Evolutionary conservation across 1,140 invertebrate genomes (phyloP), one percentile per base, ranked within the genome.

Genomic region (Trialeurodes vaporariorum): DNA sequence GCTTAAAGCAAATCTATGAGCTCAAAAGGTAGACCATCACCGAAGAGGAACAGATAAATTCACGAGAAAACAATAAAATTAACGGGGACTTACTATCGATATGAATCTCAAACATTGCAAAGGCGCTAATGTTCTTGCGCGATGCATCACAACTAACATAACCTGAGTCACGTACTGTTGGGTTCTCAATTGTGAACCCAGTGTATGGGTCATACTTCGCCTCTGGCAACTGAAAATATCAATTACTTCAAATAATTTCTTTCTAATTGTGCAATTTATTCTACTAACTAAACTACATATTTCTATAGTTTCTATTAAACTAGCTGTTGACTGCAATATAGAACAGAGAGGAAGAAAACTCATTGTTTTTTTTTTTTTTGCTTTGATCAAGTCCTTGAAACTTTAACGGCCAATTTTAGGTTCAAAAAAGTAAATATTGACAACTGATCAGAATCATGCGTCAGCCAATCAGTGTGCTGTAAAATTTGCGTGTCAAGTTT

Each of bases 41-140:
- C 34, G 17, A 17, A 9, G 34, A 49, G n/a, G n/a, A n/a, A n/a
- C n/a, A 49, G 34, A 49, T 49, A 49, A 49, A 49, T 9, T 49
- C 34, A n/a, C n/a, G n/a, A n/a, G n/a, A n/a, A n/a, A n/a, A n/a
- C 34, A 49, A 49, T 49, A 49, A 49, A 49, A 49, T 49, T n/a
- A 17, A 49, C 34, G 5, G 5, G 34, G 5, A 49, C 34, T 49
- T 49, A 49, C 34, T 49, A 49, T 49, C 34, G 34, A 49, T 49
- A 49, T 17, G 34, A 49, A 49, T 49, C 5, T 49, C 17, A 49
- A 49, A 49, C 5, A 49, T 49, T 49, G 5, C 5, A 49, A 5
- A 9, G 17, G 34, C 5, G 34, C 34, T 49, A 49, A 49, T 17
- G 34, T 49, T 49, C 34, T 49, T 49, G 34, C 34, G 34, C 34